A percentile compares a stretch with the other conserved stretches of the same genome.
Evolutionary conservation across 2,113 vertebrate species (phyloP).

Genomic region (Colaptes auratus): DNA sequence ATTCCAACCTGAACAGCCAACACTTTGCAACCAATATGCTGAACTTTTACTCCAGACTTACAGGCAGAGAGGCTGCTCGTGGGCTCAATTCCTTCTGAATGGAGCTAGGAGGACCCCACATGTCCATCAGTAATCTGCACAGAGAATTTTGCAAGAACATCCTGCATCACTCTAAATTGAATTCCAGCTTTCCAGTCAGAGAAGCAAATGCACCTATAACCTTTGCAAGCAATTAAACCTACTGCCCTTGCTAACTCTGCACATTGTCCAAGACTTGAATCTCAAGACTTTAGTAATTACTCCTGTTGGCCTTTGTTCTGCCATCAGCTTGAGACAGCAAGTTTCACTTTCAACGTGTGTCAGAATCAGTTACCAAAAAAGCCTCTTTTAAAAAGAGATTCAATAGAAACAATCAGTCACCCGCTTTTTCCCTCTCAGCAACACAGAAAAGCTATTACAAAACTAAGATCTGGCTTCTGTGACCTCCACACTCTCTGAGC

Average conservation of each 20-base stretch:
- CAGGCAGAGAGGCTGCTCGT: not conserved
- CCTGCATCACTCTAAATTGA: not conserved
- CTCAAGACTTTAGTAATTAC: conserved; percentile 48
- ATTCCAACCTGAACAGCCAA: not conserved
- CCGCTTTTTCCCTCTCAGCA: not conserved
- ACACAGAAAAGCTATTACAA: not conserved
- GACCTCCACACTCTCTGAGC: not conserved
- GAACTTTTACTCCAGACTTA: not conserved
- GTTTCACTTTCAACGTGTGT: not conserved
- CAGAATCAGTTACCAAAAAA: not conserved
- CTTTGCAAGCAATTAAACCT: conserved; percentile 33
- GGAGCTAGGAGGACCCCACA: not conserved
- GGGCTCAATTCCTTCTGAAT: not conserved
- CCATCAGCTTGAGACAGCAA: not conserved
- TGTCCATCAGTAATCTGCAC: not conserved
- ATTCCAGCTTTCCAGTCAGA: conserved; percentile 1
- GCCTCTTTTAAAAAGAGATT: not conserved
- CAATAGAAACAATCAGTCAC: not conserved
- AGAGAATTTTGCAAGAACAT: not conserved
- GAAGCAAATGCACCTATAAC: not conserved
- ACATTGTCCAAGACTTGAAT: not conserved
- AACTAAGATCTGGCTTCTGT: not conserved
- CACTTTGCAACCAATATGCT: not conserved
- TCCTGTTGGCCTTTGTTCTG: conserved; percentile 36
- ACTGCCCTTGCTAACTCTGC: not conserved